Base-by-base conservation (phyloP, 2,797 vertebrate genomes). In the Orientallactaga sibirica region DNA sequence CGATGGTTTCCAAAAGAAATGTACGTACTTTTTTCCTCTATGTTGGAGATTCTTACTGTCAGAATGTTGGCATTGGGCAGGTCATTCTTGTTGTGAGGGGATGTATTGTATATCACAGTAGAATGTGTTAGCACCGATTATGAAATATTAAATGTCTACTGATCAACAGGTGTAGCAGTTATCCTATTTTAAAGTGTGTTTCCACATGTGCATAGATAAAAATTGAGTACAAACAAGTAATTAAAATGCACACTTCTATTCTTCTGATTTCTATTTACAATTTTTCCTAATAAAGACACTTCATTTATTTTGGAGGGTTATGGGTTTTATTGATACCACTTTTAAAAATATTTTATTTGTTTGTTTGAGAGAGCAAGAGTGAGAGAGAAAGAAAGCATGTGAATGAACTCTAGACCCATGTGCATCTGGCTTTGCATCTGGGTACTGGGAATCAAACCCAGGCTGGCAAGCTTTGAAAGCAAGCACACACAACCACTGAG, bases 181-280 rank as follows among this genome's bases (percentile, higher is more conserved):
- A 87, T 81, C 6, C 22, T 16, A 29, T 64, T 90, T 78, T 86
- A 93, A 91, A 88, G 24, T 71, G 19, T 90, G 22, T 33, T 67
- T 89, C 48, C 4, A 64, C 61, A 19, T 24, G 24, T 64, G 7
- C 29, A 77, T 41, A 52, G 29, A 85, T 61, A 92, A 68, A 52
- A 19, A 58, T 11, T 70, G 18, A 37, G n/a, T 82, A 71, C 90
- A 94, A 84, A 52, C 55, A 43, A 85, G n/a, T 67, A 84, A 75
- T 58, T 80, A 66, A 73, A 18, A 43, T n/a, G 6, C 74, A 2
- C 24, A 66, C 71, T 77, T 86, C 55, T 70, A n/a, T 25, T 25
- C 8, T 70, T 89, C 74, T 27, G 22, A 41, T 41, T 41, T 97
- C 88, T 92, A 75, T 70, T 87, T 92, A 79, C 70, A n/a, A 52